Conservation (phyloP, 2,888 invertebrate genomes). For the Choristoneura rosaceana region DNA sequence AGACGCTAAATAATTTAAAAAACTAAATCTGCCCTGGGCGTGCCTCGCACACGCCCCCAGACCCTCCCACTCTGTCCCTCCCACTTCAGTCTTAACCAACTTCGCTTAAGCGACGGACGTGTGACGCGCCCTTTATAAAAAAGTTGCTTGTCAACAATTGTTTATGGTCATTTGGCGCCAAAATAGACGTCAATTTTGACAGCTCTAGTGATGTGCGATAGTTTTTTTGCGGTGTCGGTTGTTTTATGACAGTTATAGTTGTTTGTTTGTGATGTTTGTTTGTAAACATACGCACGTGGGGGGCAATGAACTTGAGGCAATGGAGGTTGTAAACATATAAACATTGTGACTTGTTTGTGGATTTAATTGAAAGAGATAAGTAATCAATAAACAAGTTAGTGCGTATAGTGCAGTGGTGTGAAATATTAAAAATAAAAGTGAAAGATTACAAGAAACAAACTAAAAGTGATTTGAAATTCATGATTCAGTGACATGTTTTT, state of each 20-base stretch:
- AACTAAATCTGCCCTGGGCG: constrained; percentile 44
- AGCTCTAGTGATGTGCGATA: constrained; percentile 14
- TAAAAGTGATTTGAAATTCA: too few species aligned
- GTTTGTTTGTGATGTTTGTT: constrained; percentile 55
- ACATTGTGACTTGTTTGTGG: constrained; percentile 8
- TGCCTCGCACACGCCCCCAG: constrained; percentile 42
- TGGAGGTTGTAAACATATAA: constrained; percentile 29
- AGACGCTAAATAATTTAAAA: constrained; percentile 52
- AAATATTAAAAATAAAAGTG: neutral
- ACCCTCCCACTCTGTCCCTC: constrained; percentile 47
- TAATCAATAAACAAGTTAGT: neutral
- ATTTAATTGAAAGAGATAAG: neutral
- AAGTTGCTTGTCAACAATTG: constrained; percentile 1
- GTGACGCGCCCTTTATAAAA: neutral
- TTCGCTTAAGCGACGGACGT: constrained; percentile 39
- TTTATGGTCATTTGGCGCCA: constrained; percentile 29
- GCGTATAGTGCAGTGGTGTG: neutral
- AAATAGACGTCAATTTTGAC: constrained; percentile 20
- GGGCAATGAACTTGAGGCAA: constrained; percentile 48
- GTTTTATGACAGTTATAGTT: constrained; percentile 29
- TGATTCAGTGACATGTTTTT: neutral
- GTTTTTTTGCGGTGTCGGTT: constrained; percentile 22
- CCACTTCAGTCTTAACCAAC: constrained; percentile 42
- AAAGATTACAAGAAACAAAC: too few species aligned
- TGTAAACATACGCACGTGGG: constrained; percentile 60